Conservation (phyloP, 2,888 invertebrate species). For the Germaria angustata region DNA sequence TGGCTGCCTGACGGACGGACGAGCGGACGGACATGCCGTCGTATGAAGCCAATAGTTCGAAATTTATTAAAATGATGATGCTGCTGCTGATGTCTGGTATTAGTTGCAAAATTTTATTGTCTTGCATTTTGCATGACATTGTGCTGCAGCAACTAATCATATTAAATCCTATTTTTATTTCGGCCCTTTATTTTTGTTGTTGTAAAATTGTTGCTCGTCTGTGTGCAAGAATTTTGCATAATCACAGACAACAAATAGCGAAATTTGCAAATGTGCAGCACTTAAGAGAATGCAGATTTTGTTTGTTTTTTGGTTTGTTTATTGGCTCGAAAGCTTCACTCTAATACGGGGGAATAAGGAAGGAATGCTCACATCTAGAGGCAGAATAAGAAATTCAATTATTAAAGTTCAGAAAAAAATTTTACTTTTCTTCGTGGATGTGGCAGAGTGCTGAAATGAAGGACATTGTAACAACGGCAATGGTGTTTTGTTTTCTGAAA, state of each 20-base stretch:
- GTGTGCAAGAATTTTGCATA: conserved; percentile 52
- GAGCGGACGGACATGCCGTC: not conserved
- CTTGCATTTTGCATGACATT: conserved; percentile 2
- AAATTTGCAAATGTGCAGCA: conserved; percentile 34
- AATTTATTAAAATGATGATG: conserved; percentile 35
- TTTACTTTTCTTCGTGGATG: too few relatives aligned
- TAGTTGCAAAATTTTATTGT: conserved; percentile 32
- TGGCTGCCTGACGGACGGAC: not conserved
- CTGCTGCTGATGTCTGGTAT: conserved; percentile 32
- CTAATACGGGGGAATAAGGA: not conserved
- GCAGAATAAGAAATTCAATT: too few relatives aligned
- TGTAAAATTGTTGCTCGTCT: not conserved
- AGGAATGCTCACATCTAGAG: not conserved
- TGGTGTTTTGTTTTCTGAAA: too few relatives aligned
- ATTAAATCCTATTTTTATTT: conserved; percentile 63
- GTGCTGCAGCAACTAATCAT: conserved; percentile 62
- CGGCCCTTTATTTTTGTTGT: not conserved
- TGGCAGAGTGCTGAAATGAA: too few relatives aligned
- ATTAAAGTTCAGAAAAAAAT: too few relatives aligned
- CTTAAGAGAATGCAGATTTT: conserved; percentile 27
- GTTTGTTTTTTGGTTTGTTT: conserved; percentile 5
- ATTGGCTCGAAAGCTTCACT: not conserved
- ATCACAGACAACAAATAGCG: conserved; percentile 45
- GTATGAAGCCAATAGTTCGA: not conserved
- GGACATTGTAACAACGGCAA: too few relatives aligned